Evolutionary conservation across 2,797 vertebrate species (phyloP).

Genomic region (Yasuhikotakia modesta): DNA sequence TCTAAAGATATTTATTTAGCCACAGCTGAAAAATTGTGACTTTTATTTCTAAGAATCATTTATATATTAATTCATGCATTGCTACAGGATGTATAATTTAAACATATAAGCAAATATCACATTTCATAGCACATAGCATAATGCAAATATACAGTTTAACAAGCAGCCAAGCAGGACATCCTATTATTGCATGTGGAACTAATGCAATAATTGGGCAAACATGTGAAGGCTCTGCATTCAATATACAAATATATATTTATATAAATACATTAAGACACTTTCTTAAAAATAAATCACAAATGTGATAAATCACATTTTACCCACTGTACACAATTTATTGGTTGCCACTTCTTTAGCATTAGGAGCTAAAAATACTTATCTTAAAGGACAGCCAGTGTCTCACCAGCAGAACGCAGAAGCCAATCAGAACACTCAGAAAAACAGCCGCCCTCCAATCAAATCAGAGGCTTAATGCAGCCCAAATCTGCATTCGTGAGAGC

Average conservation of each 20-base stretch:
- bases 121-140: too few species aligned
- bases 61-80: neutral
- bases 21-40: neutral
- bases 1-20: neutral
- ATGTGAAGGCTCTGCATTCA: too few species aligned
- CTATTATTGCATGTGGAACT: too few species aligned
- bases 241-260: too few species aligned
- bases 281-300: too few species aligned
- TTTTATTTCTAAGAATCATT: neutral
- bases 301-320: neutral
- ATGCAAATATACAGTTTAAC: too few species aligned
- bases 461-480: neutral
- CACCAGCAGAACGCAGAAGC: neutral
- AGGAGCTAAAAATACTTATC: neutral
- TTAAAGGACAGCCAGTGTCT: neutral
- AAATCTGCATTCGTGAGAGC: slow-evolving; percentile 14
- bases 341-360: neutral
- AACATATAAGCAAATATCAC: neutral
- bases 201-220: too few species aligned
- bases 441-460: slow-evolving; percentile 1
- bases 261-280: too few species aligned
- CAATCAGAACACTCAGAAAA: slow-evolving; percentile 8
- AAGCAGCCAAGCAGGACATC: too few species aligned
- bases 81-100: too few species aligned
- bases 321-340: neutral